Evolutionary conservation across 2,888 invertebrate species (phyloP), one percentile per base, ranked within the genome.

Genomic region (Agelastica alni): DNA sequence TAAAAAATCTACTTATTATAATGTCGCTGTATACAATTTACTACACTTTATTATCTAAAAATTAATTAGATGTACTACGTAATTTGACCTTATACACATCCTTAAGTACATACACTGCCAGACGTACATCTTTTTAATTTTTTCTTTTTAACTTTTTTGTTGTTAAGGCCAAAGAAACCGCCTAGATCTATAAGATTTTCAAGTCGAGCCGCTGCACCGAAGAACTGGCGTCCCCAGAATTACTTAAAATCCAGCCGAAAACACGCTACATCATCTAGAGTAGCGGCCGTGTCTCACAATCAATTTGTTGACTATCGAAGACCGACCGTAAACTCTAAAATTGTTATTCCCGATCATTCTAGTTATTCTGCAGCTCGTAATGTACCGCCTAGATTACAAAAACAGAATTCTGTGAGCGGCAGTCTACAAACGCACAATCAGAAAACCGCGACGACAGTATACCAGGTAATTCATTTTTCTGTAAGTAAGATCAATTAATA

Each of bases 241-340:
- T 54, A 60, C 34, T 37, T 45, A 3, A 55, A 56, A 39, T 42
- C 55, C 13, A 55, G 14, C 41, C 49, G 53, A 10, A 53, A 63
- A 0, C 68, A 65, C 34, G 56, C 67, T n/a, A 57, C 59, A 6
- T 66, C 73, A 3, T 54, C 65, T 1, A 56, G 70, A 42, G 65
- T 66, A 1, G 64, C 67, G 14, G 65, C 68, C 1, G 68, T 73
- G 1, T 65, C 66, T 0, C 75, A 75, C 53, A 70, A 68, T 36
- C 75, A 75, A 53, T 71, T 73, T 26, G 67, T 74, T 0, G 64
- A 65, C 26, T 54, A 58, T 14, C 14, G 36, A 13, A 36, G 39
- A 22, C 59, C 61, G 2, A 31, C 53, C 4, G 62, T 65, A 10
- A 37, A 56, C 6, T 63, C 63, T 4, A 64, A 63, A 54, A 28